phyloP scores from a whole-genome alignment of 2,888 invertebrate genomes.

The Drosophila buzzatii region DNA sequence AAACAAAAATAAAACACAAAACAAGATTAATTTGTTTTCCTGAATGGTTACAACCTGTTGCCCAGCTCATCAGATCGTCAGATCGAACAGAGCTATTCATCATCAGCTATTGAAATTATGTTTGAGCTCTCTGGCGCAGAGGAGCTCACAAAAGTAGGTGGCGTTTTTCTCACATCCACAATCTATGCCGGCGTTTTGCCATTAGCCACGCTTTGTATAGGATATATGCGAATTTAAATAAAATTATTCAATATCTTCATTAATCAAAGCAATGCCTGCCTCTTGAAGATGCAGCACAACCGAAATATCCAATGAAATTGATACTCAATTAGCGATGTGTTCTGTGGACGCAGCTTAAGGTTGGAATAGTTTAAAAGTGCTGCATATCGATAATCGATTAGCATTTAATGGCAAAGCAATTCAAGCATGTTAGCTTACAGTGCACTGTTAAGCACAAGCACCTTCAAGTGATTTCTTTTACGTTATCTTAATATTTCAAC shows the following conservation, averaged over 20 bases:
- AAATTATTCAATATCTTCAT: conserved; percentile 72
- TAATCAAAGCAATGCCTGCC: conserved; percentile 62
- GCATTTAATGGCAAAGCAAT: neutral
- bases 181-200: conserved; percentile 69
- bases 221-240: conserved; percentile 80
- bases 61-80: conserved; percentile 45
- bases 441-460: neutral
- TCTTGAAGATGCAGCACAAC: conserved; percentile 60
- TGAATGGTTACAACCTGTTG: conserved; percentile 73
- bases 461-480: too few relatives aligned
- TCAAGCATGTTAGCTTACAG: neutral
- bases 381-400: conserved; percentile 7
- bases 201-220: conserved; percentile 72
- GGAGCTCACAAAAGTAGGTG: conserved; percentile 62
- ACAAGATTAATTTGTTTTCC: conserved; percentile 76
- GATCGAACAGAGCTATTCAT: conserved; percentile 54
- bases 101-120: conserved; percentile 53
- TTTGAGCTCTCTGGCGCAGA: conserved; percentile 19
- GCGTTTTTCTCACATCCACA: conserved; percentile 73
- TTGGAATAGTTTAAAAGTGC: neutral
- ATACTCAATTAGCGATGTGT: conserved; percentile 30
- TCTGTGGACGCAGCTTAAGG: neutral
- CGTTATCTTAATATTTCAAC: too few relatives aligned
- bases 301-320: conserved; percentile 49
- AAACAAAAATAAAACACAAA: conserved; percentile 2